These are phyloP conservation scores for Aradophagus sp. DNA, from an alignment of 1,140 invertebrate genomes.

Conservation along the genomic window DNA sequence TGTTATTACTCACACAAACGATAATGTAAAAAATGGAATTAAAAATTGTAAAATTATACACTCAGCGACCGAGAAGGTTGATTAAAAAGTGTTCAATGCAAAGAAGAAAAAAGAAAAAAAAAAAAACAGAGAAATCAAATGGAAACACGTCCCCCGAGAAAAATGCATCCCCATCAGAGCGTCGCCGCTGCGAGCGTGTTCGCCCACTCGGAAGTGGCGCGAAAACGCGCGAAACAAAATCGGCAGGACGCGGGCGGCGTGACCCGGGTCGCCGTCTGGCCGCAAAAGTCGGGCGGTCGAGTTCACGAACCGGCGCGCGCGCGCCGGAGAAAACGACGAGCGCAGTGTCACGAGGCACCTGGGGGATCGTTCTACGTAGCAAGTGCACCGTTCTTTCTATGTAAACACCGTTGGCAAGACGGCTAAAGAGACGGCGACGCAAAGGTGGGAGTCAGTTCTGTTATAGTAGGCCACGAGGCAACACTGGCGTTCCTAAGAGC, in stretches of 20 bases:
- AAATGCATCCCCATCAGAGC: no score
- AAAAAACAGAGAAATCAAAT: no score
- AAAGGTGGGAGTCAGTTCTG: slow-evolving; percentile 73
- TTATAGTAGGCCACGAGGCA: slow-evolving; percentile 75
- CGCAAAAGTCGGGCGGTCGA: slow-evolving; percentile 36
- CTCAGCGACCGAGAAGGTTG: no score
- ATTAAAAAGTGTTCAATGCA: no score
- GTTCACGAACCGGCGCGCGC: slow-evolving; percentile 14
- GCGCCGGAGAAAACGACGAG: slow-evolving; percentile 30
- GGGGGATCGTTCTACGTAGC: slow-evolving; percentile 43
- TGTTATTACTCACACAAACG: no score
- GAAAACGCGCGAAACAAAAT: neutral
- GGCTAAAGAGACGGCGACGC: slow-evolving; percentile 63
- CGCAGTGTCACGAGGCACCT: slow-evolving; percentile 23
- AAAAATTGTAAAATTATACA: no score
- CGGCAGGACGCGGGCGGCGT: neutral
- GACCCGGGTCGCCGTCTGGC: slow-evolving; percentile 15
- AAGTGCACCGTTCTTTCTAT: slow-evolving; percentile 57
- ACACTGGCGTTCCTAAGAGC: slow-evolving; percentile 59
- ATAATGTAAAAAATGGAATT: no score
- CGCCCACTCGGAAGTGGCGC: no score
- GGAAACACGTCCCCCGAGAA: no score
- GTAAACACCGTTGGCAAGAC: slow-evolving; percentile 63
- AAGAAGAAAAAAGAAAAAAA: no score
- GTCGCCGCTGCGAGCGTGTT: no score